These are phyloP conservation scores for Aphidoletes aphidimyza DNA, from an alignment of 2,888 invertebrate genomes.

Conservation along the genomic window DNA sequence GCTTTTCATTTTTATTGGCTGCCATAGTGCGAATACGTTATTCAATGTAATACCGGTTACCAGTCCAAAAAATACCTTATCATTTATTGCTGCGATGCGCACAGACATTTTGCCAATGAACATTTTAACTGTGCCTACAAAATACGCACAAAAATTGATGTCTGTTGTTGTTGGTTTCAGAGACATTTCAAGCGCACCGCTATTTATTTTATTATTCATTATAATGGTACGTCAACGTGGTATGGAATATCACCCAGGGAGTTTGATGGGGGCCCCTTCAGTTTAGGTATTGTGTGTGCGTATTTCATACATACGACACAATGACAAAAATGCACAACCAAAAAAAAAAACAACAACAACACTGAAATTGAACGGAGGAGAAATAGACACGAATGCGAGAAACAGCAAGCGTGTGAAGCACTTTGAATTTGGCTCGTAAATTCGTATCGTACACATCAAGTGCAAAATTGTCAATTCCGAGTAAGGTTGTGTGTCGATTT, in stretches of 20 bases:
- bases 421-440: not conserved
- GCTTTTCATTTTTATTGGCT: not conserved
- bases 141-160: not conserved
- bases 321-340: not conserved
- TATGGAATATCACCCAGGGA: constrained; percentile 41
- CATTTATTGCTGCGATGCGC: constrained; percentile 18
- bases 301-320: constrained; percentile 6
- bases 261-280: not conserved
- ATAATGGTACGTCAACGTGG: not conserved
- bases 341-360: not conserved
- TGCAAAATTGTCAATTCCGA: constrained; percentile 41
- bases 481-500: constrained; percentile 39
- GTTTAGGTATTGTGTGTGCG: not conserved
- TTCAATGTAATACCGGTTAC: not conserved
- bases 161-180: not conserved
- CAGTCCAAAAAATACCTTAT: constrained; percentile 40
- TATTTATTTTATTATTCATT: constrained; percentile 53
- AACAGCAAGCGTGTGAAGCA: not conserved
- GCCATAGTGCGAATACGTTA: not conserved
- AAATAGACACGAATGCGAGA: not conserved
- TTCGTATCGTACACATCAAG: constrained; percentile 34
- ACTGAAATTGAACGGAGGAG: not conserved
- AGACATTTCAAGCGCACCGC: constrained; percentile 6
- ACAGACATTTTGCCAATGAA: not conserved
- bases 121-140: not conserved